Conservation (phyloP, 64 coral and sea anemone genomes). For the Montipora cactus region DNA sequence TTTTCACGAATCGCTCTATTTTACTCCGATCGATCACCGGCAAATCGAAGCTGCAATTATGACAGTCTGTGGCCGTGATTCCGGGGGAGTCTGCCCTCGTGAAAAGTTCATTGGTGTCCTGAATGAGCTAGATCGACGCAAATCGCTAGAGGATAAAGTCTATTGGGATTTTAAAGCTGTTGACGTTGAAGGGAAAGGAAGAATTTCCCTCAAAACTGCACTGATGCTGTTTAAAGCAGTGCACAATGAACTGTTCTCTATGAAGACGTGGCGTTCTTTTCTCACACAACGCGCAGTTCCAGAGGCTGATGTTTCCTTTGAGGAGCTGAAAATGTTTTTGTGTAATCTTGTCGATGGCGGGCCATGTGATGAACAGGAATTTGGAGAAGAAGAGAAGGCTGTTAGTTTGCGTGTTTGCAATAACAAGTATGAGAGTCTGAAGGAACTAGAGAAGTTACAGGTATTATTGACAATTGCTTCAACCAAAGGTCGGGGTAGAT, state of each 20-base stretch:
- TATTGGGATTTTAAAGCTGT: slow-evolving; percentile 96
- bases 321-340: slow-evolving; percentile 94
- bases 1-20: slow-evolving; percentile 88
- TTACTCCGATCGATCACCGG: slow-evolving; percentile 65
- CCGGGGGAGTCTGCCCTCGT: slow-evolving; percentile 66
- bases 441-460: slow-evolving; percentile 92
- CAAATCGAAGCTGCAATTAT: slow-evolving; percentile 87
- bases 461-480: slow-evolving; percentile 37
- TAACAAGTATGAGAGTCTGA: slow-evolving; percentile 74
- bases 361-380: slow-evolving; percentile 78
- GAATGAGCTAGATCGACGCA: slow-evolving; percentile 85
- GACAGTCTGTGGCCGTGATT: slow-evolving; percentile 83
- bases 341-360: slow-evolving; percentile 88
- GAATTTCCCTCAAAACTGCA: slow-evolving; percentile 92
- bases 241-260: slow-evolving; percentile 90
- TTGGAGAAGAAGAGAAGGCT: slow-evolving; percentile 62
- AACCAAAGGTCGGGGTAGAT: too few species aligned
- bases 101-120: slow-evolving; percentile 86
- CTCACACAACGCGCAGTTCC: slow-evolving; percentile 57
- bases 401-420: slow-evolving; percentile 44
- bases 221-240: slow-evolving; percentile 95
- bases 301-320: slow-evolving; percentile 89
- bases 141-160: slow-evolving; percentile 87
- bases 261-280: slow-evolving; percentile 94
- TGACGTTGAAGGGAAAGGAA: slow-evolving; percentile 84